phyloP scores from a whole-genome alignment of 2,888 invertebrate genomes.

The Oscheius sp. region DNA sequence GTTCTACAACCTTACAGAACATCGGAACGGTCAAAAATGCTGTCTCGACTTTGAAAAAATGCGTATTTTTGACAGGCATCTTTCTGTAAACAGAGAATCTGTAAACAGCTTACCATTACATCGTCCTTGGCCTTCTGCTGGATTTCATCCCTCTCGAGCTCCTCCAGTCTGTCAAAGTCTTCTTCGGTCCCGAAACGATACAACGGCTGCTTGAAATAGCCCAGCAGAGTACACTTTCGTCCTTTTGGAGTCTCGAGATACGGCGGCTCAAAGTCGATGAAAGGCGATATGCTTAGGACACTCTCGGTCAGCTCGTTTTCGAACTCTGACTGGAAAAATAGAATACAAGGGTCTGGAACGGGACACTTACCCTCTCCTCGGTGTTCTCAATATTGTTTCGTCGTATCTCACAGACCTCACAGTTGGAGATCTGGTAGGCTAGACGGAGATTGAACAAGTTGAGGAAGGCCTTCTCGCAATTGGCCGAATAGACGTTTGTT shows the following conservation, averaged over 20 bases:
- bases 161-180: conserved; percentile 38
- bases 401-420: conserved; percentile 55
- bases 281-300: conserved; percentile 86
- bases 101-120: conserved; percentile 3
- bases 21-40: no score
- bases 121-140: conserved; percentile 35
- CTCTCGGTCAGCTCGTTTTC: conserved; percentile 53
- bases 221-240: conserved; percentile 78
- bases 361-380: conserved; percentile 42
- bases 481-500: conserved; percentile 89
- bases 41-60: no score
- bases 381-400: conserved; percentile 50
- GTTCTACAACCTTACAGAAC: no score
- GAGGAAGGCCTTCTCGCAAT: conserved; percentile 89
- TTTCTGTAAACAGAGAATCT: not conserved
- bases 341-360: not conserved
- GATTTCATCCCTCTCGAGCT: conserved; percentile 32
- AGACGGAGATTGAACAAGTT: conserved; percentile 60
- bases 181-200: conserved; percentile 52
- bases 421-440: conserved; percentile 52
- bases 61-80: no score
- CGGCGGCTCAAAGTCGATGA: conserved; percentile 85
- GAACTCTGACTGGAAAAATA: conserved; percentile 47
- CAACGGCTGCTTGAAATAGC: conserved; percentile 70
- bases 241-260: conserved; percentile 84